A percentile compares a stretch with the other conserved stretches of the same genome.
These are phyloP conservation scores for Encarsia formosa DNA, from an alignment of 2,888 invertebrate genomes.

Conservation along the genomic window DNA sequence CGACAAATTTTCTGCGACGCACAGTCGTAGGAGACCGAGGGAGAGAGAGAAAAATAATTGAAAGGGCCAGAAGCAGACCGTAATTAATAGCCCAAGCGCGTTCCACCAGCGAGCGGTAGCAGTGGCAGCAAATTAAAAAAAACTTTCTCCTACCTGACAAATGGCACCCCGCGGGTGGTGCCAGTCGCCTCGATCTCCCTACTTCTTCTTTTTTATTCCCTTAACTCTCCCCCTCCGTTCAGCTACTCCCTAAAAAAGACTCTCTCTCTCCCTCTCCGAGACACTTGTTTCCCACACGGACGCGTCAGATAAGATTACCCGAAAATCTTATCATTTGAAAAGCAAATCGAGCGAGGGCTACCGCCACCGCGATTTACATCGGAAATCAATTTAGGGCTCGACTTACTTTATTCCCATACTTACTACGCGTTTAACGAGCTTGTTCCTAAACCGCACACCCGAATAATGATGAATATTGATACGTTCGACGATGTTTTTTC, in stretches of 20 bases:
- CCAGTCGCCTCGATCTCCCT: background rate
- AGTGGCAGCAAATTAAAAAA: slow-evolving; percentile 22
- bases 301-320: slow-evolving; percentile 22
- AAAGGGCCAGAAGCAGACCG: slow-evolving; percentile 6
- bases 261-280: no score
- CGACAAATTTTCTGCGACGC: slow-evolving; percentile 17
- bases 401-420: no score
- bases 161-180: slow-evolving; percentile 1
- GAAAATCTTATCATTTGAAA: slow-evolving; percentile 25
- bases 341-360: slow-evolving; percentile 17
- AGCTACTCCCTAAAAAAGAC: slow-evolving; percentile 12
- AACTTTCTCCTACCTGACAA: slow-evolving; percentile 15
- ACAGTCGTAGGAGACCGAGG: slow-evolving; percentile 10
- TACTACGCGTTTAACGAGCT: no score
- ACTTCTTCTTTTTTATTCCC: slow-evolving; percentile 4
- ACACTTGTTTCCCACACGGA: slow-evolving; percentile 22
- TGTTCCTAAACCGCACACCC: background rate
- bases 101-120: background rate
- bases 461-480: slow-evolving; percentile 24
- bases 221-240: background rate
- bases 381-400: slow-evolving; percentile 23
- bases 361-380: slow-evolving; percentile 17
- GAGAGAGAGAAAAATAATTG: no score
- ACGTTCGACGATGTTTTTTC: background rate
- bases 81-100: slow-evolving; percentile 11